Conservation (phyloP, 2,888 invertebrate species). For the Bombylius discolor region DNA sequence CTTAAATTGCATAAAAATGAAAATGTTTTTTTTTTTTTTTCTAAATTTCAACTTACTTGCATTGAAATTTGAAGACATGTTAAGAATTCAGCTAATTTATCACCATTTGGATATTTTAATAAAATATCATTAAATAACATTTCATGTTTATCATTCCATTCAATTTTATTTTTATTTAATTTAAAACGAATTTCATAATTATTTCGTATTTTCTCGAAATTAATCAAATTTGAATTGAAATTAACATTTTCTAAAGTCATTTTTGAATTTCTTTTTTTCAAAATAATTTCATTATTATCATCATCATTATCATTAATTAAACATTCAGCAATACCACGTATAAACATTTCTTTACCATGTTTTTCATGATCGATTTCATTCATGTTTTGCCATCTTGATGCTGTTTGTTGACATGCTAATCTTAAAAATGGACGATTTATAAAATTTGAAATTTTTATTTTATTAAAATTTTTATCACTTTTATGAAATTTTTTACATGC, state of each 20-base stretch:
- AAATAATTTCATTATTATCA: too few relatives aligned
- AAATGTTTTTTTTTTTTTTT: neutral
- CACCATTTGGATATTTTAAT: constrained; percentile 20
- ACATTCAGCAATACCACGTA: constrained; percentile 50
- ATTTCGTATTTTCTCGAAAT: constrained; percentile 1
- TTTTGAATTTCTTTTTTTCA: too few relatives aligned
- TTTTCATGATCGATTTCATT: constrained; percentile 34
- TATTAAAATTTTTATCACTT: constrained; percentile 6
- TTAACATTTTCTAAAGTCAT: too few relatives aligned
- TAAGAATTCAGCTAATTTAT: constrained; percentile 30
- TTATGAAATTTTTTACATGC: neutral
- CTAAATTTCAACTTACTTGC: constrained; percentile 30
- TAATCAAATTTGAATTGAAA: neutral
- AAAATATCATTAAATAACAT: constrained; percentile 17
- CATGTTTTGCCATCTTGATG: constrained; percentile 40
- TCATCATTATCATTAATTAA: constrained; percentile 39
- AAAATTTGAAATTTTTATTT: constrained; percentile 25
- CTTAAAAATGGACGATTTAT: constrained; percentile 57
- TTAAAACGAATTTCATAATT: constrained; percentile 12
- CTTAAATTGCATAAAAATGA: too few relatives aligned
- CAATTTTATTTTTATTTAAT: constrained; percentile 9
- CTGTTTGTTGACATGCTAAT: constrained; percentile 55
- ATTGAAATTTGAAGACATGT: constrained; percentile 38
- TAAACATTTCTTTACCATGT: constrained; percentile 39
- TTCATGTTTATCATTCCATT: constrained; percentile 21